Evolutionary conservation across 92 coral and sea anemone species (phyloP).

Genomic region (Palythoa grandiflora): DNA sequence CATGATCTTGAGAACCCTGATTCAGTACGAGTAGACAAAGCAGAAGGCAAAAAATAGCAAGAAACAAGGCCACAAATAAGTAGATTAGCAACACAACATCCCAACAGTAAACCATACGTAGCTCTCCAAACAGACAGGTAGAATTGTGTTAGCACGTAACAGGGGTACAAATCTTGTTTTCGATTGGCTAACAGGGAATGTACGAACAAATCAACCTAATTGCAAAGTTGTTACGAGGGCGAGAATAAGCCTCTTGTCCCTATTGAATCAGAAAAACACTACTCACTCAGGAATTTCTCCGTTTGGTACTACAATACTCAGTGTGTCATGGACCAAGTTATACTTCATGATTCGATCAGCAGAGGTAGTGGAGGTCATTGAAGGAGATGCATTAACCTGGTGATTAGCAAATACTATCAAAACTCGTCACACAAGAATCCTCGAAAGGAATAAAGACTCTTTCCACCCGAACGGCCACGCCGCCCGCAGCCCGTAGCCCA

Average conservation of each 20-base stretch:
- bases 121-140: too few species aligned
- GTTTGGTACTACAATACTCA: conserved; percentile 93
- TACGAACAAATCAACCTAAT: too few species aligned
- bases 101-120: too few species aligned
- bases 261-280: not conserved
- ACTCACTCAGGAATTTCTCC: conserved; percentile 99
- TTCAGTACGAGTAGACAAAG: too few species aligned
- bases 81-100: too few species aligned
- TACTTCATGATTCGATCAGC: conserved; percentile 99
- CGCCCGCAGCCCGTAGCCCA: not conserved
- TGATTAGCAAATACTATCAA: not conserved
- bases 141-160: too few species aligned
- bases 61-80: too few species aligned
- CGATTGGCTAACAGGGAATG: too few species aligned
- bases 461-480: not conserved
- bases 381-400: conserved; percentile 99
- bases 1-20: too few species aligned
- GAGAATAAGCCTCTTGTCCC: not conserved
- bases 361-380: conserved; percentile 96
- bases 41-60: too few species aligned
- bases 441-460: not conserved
- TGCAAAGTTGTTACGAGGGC: too few species aligned
- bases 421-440: not conserved
- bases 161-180: too few species aligned
- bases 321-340: conserved; percentile 92